A percentile compares a stretch with the other conserved stretches of the same genome.
Conservation (phyloP, 2,113 vertebrate species). For the Mellivora capensis region DNA sequence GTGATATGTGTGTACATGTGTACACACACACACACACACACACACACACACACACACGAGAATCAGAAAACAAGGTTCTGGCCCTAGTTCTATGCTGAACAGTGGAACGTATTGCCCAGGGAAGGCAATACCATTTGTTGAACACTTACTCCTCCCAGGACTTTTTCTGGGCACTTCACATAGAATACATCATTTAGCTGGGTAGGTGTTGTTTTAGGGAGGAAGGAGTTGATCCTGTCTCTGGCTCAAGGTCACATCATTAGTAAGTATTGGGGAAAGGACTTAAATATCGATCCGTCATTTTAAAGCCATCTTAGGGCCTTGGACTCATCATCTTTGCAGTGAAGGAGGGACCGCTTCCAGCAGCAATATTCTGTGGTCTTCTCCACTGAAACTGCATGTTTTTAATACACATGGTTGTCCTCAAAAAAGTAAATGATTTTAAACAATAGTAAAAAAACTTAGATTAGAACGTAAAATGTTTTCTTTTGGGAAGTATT, state of each 20-base stretch:
- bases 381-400: background rate
- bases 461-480: background rate
- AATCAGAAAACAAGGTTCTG: background rate
- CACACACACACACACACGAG: background rate
- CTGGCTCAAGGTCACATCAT: background rate
- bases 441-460: background rate
- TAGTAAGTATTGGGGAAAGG: background rate
- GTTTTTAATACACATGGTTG: background rate
- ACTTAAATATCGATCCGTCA: background rate
- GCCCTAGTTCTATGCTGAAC: background rate
- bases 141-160: background rate
- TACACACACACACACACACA: rapidly evolving
- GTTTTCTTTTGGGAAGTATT: background rate
- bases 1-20: background rate
- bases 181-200: background rate
- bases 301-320: background rate
- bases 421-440: background rate
- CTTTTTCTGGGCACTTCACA: background rate
- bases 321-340: background rate
- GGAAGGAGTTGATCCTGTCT: background rate
- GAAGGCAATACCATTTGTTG: background rate
- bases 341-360: background rate
- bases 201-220: background rate
- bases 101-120: background rate
- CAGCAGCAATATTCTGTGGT: background rate